These are phyloP conservation scores for Trissolcus japonicus DNA, from an alignment of 2,888 invertebrate genomes.

Conservation along the genomic window DNA sequence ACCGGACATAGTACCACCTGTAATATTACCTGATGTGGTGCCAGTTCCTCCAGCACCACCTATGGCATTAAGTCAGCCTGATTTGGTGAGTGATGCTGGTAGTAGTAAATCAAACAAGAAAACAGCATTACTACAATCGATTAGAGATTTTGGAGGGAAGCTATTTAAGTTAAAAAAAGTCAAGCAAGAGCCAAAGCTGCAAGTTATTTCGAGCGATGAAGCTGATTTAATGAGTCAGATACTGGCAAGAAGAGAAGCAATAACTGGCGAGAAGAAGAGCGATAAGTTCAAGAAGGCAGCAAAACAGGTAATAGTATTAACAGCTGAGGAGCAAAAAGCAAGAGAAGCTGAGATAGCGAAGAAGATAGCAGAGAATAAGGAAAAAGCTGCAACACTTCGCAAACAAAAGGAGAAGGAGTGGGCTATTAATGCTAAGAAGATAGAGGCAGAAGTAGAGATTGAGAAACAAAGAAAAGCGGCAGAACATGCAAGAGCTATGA, in stretches of 20 bases:
- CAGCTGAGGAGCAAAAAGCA: neutral
- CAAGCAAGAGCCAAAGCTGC: neutral
- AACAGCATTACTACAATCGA: neutral
- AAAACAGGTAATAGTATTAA: slow-evolving; percentile 1
- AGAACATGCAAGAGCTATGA: too few species aligned
- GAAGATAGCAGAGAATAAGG: neutral
- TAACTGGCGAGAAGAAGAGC: neutral
- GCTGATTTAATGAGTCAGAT: neutral
- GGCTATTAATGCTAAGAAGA: too few species aligned
- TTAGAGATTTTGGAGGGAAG: neutral
- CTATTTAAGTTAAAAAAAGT: neutral
- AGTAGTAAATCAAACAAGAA: neutral
- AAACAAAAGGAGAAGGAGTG: too few species aligned
- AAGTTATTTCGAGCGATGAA: neutral
- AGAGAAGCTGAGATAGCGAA: neutral
- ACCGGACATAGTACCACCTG: neutral
- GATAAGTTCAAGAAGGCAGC: neutral
- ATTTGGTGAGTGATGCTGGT: neutral
- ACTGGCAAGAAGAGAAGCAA: neutral
- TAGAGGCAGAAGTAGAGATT: too few species aligned
- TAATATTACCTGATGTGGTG: neutral
- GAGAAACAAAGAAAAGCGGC: too few species aligned
- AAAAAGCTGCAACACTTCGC: neutral
- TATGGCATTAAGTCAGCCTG: neutral
- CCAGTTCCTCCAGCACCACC: slow-evolving; percentile 1